These are phyloP conservation scores for Perccottus glenii DNA, from an alignment of 2,113 vertebrate species.

Conservation along the genomic window DNA sequence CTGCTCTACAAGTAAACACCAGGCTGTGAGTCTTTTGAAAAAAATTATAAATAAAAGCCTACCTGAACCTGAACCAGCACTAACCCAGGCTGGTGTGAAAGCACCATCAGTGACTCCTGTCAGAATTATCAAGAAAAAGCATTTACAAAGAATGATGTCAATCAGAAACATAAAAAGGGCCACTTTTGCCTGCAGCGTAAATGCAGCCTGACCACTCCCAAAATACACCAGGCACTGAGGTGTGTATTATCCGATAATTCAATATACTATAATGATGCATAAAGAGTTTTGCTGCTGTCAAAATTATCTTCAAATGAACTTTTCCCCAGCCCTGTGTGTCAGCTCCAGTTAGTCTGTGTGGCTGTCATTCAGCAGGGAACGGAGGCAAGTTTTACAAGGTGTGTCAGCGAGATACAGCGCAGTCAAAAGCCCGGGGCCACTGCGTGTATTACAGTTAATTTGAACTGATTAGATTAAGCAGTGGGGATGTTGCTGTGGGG, in stretches of 20 bases:
- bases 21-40: no score
- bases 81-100: neutral
- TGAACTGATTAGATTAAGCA: slow-evolving; percentile 77
- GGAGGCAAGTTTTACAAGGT: slow-evolving; percentile 65
- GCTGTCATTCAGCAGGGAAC: slow-evolving; percentile 56
- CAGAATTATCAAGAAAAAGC: neutral
- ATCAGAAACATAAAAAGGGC: neutral
- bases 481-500: slow-evolving; percentile 61
- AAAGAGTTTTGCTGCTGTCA: slow-evolving; percentile 9
- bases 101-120: neutral
- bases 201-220: neutral
- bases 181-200: neutral
- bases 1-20: no score
- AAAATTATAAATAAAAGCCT: no score
- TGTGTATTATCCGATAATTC: neutral
- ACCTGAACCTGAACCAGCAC: no score
- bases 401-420: slow-evolving; percentile 63
- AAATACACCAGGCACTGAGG: no score
- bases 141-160: neutral
- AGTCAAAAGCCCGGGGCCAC: slow-evolving; percentile 63
- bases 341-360: slow-evolving; percentile 42
- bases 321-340: slow-evolving; percentile 51
- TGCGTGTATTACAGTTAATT: slow-evolving; percentile 76
- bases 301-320: slow-evolving; percentile 53
- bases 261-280: neutral